Conservation (phyloP, 2,888 invertebrate species). For the Tinea trinotella region DNA sequence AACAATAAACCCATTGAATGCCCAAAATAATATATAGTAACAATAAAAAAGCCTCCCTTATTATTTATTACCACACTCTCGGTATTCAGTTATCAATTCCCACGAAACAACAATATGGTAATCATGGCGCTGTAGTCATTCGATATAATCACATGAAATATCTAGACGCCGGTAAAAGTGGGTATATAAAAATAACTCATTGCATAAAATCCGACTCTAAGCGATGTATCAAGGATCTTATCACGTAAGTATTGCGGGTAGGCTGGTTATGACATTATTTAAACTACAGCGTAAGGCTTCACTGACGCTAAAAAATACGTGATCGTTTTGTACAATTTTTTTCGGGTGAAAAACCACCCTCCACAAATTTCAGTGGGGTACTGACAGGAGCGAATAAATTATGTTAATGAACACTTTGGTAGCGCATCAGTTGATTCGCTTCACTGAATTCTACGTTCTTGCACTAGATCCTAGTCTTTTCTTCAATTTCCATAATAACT, state of each 20-base stretch:
- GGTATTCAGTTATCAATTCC: constrained; percentile 13
- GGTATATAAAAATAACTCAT: constrained; percentile 29
- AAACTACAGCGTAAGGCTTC: constrained; percentile 49
- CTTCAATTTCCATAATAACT: constrained; percentile 59
- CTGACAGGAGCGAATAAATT: constrained; percentile 68
- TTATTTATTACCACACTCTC: constrained; percentile 12
- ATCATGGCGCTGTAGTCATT: constrained; percentile 41
- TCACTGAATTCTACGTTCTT: constrained; percentile 11
- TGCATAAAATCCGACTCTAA: constrained; percentile 43
- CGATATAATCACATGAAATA: constrained; percentile 43
- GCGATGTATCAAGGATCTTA: constrained; percentile 53
- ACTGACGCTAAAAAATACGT: constrained; percentile 64
- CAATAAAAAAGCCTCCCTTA: background rate
- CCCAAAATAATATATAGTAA: constrained; percentile 3
- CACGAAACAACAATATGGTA: constrained; percentile 25
- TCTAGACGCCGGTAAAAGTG: constrained; percentile 25
- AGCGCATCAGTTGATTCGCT: constrained; percentile 49
- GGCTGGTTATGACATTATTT: constrained; percentile 64
- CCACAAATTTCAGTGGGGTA: constrained; percentile 63
- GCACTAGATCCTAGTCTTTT: constrained; percentile 30
- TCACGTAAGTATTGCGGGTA: constrained; percentile 36
- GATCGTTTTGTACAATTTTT: constrained; percentile 60
- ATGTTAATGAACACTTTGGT: constrained; percentile 66
- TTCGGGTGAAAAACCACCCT: constrained; percentile 54
- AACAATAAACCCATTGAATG: background rate